These are phyloP conservation scores for Pherbina coryleti DNA, from an alignment of 2,888 invertebrate species.

Conservation along the genomic window DNA sequence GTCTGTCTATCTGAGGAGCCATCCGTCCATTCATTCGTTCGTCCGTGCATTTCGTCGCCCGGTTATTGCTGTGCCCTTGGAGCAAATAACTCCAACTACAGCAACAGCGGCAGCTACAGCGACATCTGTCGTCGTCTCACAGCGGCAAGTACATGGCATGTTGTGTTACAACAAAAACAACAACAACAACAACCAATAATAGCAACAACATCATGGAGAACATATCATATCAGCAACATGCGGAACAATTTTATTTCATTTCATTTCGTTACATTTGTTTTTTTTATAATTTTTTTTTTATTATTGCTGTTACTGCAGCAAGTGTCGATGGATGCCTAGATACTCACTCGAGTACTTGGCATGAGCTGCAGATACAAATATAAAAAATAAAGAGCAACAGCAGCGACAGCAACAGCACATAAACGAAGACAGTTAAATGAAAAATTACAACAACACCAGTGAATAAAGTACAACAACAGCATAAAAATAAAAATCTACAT, in stretches of 20 bases:
- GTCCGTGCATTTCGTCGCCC: not conserved
- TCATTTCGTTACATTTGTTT: slow-evolving; percentile 7
- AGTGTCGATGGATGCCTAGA: slow-evolving; percentile 26
- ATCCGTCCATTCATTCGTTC: slow-evolving; percentile 15
- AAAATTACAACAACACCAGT: slow-evolving; percentile 32
- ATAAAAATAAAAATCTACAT: slow-evolving; percentile 18
- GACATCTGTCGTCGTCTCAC: slow-evolving; percentile 31
- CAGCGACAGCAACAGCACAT: not conserved
- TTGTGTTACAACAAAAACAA: not conserved
- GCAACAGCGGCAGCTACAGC: slow-evolving; percentile 15
- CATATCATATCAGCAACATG: slow-evolving; percentile 12
- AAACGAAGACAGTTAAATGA: slow-evolving; percentile 38
- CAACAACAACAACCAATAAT: slow-evolving; percentile 7
- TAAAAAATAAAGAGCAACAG: not conserved
- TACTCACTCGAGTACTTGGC: slow-evolving; percentile 4
- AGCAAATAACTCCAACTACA: not conserved
- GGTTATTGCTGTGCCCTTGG: slow-evolving; percentile 8
- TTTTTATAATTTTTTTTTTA: slow-evolving; percentile 18
- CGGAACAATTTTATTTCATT: slow-evolving; percentile 29
- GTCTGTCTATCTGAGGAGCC: too few species aligned
- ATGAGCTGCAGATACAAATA: not conserved
- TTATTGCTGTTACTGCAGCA: slow-evolving; percentile 36
- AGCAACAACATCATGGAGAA: not conserved
- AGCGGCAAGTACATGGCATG: not conserved
- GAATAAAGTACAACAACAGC: not conserved